Base-by-base conservation (phyloP, 1,140 invertebrate species). In the Littorina saxatilis region DNA sequence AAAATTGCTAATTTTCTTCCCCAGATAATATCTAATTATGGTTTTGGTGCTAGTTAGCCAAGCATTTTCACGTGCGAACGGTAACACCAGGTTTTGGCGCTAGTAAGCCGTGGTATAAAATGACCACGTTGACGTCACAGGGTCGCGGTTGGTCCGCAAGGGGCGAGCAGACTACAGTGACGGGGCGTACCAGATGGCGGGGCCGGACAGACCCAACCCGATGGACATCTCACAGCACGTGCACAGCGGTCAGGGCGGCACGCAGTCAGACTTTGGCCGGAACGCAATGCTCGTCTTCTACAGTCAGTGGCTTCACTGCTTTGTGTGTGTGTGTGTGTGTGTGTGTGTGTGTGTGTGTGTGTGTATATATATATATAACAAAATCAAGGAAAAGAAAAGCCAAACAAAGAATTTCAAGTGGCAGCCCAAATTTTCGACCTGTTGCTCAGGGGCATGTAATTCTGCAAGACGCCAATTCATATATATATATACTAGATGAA, bases 271-370 rank as follows among this genome's bases (percentile, higher is more conserved):
- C 40, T 94, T 94, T 78, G 99, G 99, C 92, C 93, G 97, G 58
- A 99, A 98, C 0, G 97, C 98, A 0, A 93, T 99, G 80, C 94
- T 99, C 43, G 98, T 98, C 13, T 99, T 99, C 92, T 99, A 99
- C 91, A 97, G 97, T 97, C 93, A 95, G 94, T 91, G 43, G 23
- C 9, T n/a, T n/a, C n/a, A n/a, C n/a, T n/a, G n/a, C 17, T 52
- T 9, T 32, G 73, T 47, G 7, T 61, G 58, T 61, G 7, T n/a
- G 58, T 13, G 11, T 75, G 40, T 29, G 4, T 52, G 27, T 75
- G 11, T 75, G 39, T 47, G 0, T 72, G 35, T 40, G 17, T 72
- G 68, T 40, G 15, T 70, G 68, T 40, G 15, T 70, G 68, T 40
- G 15, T 70, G 68, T 40, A 29, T 61, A 23, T 61, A 4, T 61